phyloP scores from a whole-genome alignment of 2,113 vertebrate species.

The Mustela nigripes region DNA sequence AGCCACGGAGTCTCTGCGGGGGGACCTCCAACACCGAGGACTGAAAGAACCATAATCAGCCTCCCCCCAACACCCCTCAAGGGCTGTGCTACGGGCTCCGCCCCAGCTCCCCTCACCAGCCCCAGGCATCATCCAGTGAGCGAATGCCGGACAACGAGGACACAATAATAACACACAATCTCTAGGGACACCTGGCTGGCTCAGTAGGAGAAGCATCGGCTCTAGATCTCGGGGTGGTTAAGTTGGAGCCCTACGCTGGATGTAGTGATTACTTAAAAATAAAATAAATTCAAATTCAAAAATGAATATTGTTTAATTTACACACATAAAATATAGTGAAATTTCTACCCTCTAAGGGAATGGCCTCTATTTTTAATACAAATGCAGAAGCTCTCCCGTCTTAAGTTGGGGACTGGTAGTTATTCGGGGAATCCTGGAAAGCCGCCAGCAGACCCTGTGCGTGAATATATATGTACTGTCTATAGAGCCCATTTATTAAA shows the following conservation, averaged over 20 bases:
- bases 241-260: not conserved
- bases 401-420: not conserved
- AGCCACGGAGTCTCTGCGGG: not conserved
- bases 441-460: not conserved
- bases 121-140: not conserved
- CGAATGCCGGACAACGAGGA: too few relatives aligned
- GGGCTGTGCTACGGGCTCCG: not conserved
- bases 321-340: not conserved
- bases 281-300: not conserved
- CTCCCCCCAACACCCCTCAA: not conserved
- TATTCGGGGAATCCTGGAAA: not conserved
- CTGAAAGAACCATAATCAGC: accelerated
- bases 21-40: not conserved
- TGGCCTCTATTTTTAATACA: not conserved
- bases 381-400: not conserved
- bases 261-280: not conserved
- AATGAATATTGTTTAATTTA: not conserved
- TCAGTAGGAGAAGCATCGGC: not conserved
- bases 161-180: too few relatives aligned
- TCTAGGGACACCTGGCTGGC: not conserved
- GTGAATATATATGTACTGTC: not conserved
- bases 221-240: not conserved
- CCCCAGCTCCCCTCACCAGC: not conserved
- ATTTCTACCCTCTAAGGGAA: not conserved
- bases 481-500: not conserved